phyloP scores from a whole-genome alignment of 1,140 invertebrate species.

The Ylistrum balloti region DNA sequence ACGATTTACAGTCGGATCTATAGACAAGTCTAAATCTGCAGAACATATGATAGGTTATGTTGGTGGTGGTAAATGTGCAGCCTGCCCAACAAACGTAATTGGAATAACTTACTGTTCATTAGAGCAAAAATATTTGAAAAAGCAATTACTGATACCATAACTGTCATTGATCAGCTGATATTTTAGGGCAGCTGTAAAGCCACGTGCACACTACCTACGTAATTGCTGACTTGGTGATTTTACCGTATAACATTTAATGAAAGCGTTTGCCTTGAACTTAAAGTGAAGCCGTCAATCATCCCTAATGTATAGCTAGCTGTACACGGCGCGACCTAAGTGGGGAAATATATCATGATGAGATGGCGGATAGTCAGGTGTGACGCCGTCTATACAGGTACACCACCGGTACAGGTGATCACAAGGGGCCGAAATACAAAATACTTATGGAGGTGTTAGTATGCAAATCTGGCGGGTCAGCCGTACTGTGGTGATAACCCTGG shows the following conservation, averaged over 20 bases:
- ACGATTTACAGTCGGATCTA: too few species aligned
- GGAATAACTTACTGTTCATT: neutral
- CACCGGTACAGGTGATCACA: neutral
- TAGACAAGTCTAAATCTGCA: neutral
- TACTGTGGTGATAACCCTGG: neutral
- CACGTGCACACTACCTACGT: neutral
- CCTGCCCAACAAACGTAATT: neutral
- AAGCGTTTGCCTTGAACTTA: slow-evolving; percentile 13
- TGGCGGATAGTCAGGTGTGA: neutral
- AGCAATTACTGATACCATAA: neutral
- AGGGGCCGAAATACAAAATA: neutral
- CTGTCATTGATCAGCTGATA: neutral
- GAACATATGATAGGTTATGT: neutral
- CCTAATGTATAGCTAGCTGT: neutral
- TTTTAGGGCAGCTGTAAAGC: neutral
- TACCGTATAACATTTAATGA: slow-evolving; percentile 26
- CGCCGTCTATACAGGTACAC: neutral
- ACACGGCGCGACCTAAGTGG: neutral
- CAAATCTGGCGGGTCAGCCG: neutral
- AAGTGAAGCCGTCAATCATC: neutral
- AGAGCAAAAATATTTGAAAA: neutral
- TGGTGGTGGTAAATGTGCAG: neutral
- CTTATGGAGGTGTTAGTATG: neutral
- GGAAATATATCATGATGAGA: neutral
- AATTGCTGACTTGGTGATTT: slow-evolving; percentile 9